phyloP scores from a whole-genome alignment of 35 echinoderm and acorn worm species.

The Eucidaris tribuloides region DNA sequence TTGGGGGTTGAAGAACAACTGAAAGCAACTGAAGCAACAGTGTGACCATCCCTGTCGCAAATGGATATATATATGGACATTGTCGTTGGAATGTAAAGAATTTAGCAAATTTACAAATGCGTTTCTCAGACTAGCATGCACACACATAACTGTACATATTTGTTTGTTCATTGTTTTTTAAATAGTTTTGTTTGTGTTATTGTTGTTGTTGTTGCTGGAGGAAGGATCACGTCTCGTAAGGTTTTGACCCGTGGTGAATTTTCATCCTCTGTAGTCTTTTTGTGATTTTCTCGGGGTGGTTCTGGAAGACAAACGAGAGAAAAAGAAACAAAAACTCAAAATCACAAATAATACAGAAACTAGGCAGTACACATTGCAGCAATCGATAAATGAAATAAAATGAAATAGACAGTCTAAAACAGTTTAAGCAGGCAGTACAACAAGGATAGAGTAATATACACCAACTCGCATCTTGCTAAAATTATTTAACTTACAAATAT shows the following conservation, averaged over 20 bases:
- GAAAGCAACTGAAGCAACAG: slow-evolving; percentile 9
- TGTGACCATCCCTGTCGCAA: neutral
- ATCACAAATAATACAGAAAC: neutral
- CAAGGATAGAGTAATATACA: too few relatives aligned
- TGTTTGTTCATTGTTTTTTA: neutral
- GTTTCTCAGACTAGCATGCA: neutral
- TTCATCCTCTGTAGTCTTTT: slow-evolving; percentile 55
- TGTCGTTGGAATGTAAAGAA: too few relatives aligned
- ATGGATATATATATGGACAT: neutral
- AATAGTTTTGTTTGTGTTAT: neutral
- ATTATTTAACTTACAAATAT: too few relatives aligned
- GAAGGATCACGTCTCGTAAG: neutral
- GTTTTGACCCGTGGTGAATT: slow-evolving; percentile 32
- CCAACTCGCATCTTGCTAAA: too few relatives aligned
- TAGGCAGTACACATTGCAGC: neutral
- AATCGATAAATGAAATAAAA: too few relatives aligned
- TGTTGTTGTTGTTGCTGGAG: neutral
- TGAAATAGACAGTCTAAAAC: too few relatives aligned
- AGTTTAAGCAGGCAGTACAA: too few relatives aligned
- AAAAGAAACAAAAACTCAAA: slow-evolving; percentile 1
- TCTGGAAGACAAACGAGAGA: neutral
- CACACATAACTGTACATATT: neutral
- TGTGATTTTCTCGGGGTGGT: slow-evolving; percentile 19
- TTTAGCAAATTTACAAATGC: neutral
- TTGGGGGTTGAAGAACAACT: slow-evolving; percentile 1